These are phyloP conservation scores for crab-eating macaque (Macaca fascicularis) DNA, from an alignment of 2,113 vertebrate genomes.

Conservation along the genomic window T2T-MFA8v1.1 NC_088389.1:44023501-44024000, in stretches of 20 bases:
- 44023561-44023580: background rate
- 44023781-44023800: constrained; percentile 71
- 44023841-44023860: too few species aligned
- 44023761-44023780: background rate
- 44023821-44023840: background rate
- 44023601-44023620: fast-evolving
- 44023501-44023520: fast-evolving
- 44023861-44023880: background rate
- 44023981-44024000: background rate
- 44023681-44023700: constrained; percentile 45
- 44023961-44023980: background rate
- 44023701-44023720: constrained; percentile 49
- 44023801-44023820: background rate
- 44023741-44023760: constrained; percentile 80
- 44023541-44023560: constrained; percentile 6
- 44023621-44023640: fast-evolving
- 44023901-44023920: background rate
- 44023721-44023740: constrained; percentile 55
- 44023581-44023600: constrained; percentile 68
- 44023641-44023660: background rate
- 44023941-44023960: background rate
- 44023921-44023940: background rate
- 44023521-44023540: background rate
- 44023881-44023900: background rate
- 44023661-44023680: background rate